These are phyloP conservation scores for Zygothrica quintamaculata DNA, from an alignment of 2,888 invertebrate genomes.

Conservation along the genomic window DNA sequence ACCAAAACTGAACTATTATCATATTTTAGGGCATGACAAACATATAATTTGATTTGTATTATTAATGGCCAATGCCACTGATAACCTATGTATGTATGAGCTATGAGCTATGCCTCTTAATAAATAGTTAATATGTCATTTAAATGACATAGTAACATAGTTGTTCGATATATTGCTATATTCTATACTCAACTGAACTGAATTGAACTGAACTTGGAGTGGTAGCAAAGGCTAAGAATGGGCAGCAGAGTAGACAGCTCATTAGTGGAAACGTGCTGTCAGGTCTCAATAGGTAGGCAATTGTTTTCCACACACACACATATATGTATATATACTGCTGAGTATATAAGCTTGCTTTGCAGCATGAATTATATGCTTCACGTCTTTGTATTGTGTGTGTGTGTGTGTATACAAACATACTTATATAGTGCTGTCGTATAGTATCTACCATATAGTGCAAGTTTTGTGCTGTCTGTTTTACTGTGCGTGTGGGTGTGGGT, in stretches of 20 bases:
- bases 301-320: constrained; percentile 53
- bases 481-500: too few relatives aligned
- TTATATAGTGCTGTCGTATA: constrained; percentile 9
- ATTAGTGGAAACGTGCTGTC: constrained; percentile 40
- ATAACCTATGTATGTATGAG: neutral
- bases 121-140: constrained; percentile 6
- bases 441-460: constrained; percentile 6
- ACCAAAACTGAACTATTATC: neutral
- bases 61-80: constrained; percentile 12
- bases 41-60: constrained; percentile 12
- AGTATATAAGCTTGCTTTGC: constrained; percentile 34
- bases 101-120: neutral
- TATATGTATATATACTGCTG: too few relatives aligned
- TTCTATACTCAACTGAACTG: neutral
- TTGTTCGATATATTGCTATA: constrained; percentile 34
- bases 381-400: constrained; percentile 3
- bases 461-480: constrained; percentile 55
- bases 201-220: constrained; percentile 6
- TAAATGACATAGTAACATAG: constrained; percentile 5
- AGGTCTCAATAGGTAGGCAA: constrained; percentile 52
- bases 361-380: constrained; percentile 68
- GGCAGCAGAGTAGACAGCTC: constrained; percentile 28
- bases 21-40: constrained; percentile 4
- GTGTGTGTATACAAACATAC: neutral
- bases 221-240: neutral